These are phyloP conservation scores for Copidosoma floridanum DNA, from an alignment of 1,140 invertebrate species.

Conservation along the genomic window DNA sequence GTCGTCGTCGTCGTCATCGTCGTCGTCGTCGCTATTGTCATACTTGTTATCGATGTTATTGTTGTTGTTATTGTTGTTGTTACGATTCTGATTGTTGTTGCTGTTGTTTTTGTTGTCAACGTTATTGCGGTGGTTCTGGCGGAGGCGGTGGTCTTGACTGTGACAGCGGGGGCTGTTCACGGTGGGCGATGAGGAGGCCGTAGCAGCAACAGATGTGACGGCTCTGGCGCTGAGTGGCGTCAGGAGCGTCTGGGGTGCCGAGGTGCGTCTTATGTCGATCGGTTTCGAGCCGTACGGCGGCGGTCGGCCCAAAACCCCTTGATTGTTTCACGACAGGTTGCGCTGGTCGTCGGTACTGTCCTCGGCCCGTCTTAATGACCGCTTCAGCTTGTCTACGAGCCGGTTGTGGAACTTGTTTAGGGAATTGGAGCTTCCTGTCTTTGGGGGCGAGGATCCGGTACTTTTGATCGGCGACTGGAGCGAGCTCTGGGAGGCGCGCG, in stretches of 20 bases:
- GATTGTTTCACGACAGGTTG: conserved; percentile 53
- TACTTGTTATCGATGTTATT: neutral
- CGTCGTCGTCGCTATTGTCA: too few relatives aligned
- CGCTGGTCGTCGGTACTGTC: conserved; percentile 60
- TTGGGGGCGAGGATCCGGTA: conserved; percentile 62
- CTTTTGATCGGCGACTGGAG: conserved; percentile 64
- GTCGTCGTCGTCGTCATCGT: neutral
- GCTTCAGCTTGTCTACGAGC: conserved; percentile 79
- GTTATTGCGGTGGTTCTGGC: neutral
- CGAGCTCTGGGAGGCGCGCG: conserved; percentile 62
- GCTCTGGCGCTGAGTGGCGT: conserved; percentile 4
- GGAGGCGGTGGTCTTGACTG: too few relatives aligned
- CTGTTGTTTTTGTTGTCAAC: neutral
- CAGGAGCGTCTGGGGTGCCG: conserved; percentile 38
- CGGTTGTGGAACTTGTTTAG: conserved; percentile 82
- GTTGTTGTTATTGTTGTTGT: neutral
- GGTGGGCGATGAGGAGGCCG: conserved; percentile 12
- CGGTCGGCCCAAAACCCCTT: conserved; percentile 52
- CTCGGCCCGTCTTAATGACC: conserved; percentile 67
- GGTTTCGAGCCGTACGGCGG: conserved; percentile 51
- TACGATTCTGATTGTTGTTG: neutral
- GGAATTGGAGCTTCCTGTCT: conserved; percentile 61
- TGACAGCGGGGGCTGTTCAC: neutral
- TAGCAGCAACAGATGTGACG: conserved; percentile 3
- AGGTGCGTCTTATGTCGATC: conserved; percentile 51